These are phyloP conservation scores for Aphodius granarius DNA, from an alignment of 2,888 invertebrate genomes.

Conservation along the genomic window DNA sequence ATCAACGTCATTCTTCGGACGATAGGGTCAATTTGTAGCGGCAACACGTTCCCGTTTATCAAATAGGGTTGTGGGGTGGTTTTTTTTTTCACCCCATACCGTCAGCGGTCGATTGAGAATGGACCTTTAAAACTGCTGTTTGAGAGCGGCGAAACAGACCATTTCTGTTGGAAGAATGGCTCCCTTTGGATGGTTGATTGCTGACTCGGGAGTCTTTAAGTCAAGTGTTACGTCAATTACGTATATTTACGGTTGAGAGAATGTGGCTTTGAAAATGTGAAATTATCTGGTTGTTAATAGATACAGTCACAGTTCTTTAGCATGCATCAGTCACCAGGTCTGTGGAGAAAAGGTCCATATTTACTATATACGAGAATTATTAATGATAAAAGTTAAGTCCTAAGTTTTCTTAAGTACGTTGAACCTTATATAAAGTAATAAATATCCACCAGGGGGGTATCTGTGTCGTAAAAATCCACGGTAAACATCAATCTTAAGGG, in stretches of 20 bases:
- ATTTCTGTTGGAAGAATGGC: background rate
- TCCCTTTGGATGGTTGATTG: background rate
- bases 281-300: no score
- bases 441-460: background rate
- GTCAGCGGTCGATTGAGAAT: background rate
- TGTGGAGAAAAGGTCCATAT: no score
- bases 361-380: no score
- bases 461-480: background rate
- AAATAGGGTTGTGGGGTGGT: background rate
- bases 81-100: background rate
- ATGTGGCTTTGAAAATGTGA: no score
- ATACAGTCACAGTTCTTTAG: no score
- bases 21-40: background rate
- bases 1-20: background rate
- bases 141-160: background rate
- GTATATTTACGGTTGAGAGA: background rate
- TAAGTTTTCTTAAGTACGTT: background rate
- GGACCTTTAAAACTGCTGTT: background rate
- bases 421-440: background rate
- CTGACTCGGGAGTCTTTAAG: background rate
- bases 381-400: background rate
- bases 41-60: background rate
- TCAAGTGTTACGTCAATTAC: background rate
- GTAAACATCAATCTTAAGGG: background rate
- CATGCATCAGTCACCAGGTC: no score